These are phyloP conservation scores for Odontocerum albicorne DNA, from an alignment of 2,888 invertebrate species.

Conservation along the genomic window DNA sequence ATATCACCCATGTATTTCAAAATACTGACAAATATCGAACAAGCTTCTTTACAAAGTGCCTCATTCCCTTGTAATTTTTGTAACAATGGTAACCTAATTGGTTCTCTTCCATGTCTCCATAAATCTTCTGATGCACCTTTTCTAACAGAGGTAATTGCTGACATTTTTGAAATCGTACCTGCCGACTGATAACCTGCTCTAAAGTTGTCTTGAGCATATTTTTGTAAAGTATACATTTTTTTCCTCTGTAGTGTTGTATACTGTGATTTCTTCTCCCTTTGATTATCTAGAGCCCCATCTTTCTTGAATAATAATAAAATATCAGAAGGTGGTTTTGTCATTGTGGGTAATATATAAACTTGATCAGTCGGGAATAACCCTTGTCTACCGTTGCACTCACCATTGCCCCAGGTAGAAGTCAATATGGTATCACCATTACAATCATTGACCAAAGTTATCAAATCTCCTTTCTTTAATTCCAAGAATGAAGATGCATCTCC, in stretches of 20 bases:
- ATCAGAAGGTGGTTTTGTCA: conserved; percentile 70
- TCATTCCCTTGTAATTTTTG: conserved; percentile 73
- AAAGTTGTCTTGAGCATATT: conserved; percentile 83
- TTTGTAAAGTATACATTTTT: conserved; percentile 80
- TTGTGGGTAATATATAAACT: conserved; percentile 83
- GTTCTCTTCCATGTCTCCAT: conserved; percentile 82
- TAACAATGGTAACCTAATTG: conserved; percentile 79
- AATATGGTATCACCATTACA: conserved; percentile 74
- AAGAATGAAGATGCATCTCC: conserved; percentile 61
- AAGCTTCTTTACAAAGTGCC: conserved; percentile 70
- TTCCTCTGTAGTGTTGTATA: conserved; percentile 64
- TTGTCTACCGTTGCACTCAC: conserved; percentile 66
- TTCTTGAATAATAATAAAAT: conserved; percentile 68
- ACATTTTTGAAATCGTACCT: conserved; percentile 59
- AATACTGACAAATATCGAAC: conserved; percentile 73
- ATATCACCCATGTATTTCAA: conserved; percentile 87
- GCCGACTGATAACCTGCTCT: conserved; percentile 55
- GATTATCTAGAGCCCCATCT: conserved; percentile 51
- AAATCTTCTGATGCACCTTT: conserved; percentile 69
- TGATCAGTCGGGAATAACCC: conserved; percentile 88
- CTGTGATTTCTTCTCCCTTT: conserved; percentile 50
- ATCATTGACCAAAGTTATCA: conserved; percentile 77
- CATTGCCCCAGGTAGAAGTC: conserved; percentile 72
- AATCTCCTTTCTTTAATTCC: conserved; percentile 72
- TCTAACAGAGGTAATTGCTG: conserved; percentile 67